Evolutionary conservation across 2,888 invertebrate species (phyloP).

Genomic region (Trachelus stipa): DNA sequence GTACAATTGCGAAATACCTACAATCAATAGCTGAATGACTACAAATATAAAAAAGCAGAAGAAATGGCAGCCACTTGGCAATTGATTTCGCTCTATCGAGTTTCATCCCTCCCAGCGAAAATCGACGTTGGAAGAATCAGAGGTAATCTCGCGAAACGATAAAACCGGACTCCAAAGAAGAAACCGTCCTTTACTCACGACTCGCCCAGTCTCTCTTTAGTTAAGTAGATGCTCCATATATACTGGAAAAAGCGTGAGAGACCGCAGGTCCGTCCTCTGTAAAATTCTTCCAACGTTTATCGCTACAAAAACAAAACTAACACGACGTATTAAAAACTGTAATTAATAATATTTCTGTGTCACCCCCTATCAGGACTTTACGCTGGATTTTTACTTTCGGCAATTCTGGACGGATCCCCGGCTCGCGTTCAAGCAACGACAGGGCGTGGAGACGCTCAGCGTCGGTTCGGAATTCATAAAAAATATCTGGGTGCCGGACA

Average conservation of each 20-base stretch:
- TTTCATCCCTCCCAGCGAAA: background rate
- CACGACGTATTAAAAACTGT: background rate
- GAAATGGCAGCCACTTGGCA: background rate
- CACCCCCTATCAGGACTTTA: slow-evolving; percentile 82
- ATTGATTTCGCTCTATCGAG: background rate
- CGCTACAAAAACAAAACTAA: background rate
- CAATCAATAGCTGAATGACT: background rate
- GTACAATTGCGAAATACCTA: background rate
- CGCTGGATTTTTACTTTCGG: slow-evolving; percentile 98
- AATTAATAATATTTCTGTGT: background rate
- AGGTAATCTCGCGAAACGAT: background rate
- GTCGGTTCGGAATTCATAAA: slow-evolving; percentile 96
- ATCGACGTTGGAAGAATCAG: background rate
- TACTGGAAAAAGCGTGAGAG: background rate
- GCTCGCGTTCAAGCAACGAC: slow-evolving; percentile 90
- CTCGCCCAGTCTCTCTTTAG: background rate
- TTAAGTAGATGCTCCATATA: background rate
- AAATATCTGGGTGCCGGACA: slow-evolving; percentile 99
- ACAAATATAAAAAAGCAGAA: background rate
- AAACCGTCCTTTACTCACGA: background rate
- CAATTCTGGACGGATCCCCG: slow-evolving; percentile 99
- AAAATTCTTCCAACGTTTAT: background rate
- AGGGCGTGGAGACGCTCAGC: slow-evolving; percentile 90
- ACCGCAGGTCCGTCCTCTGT: background rate
- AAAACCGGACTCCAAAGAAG: background rate